Percentiles rank a stretch among this genome's conserved stretches.
Evolutionary conservation across 2,797 vertebrate genomes (phyloP).

Genomic region (Coendou prehensilis): DNA sequence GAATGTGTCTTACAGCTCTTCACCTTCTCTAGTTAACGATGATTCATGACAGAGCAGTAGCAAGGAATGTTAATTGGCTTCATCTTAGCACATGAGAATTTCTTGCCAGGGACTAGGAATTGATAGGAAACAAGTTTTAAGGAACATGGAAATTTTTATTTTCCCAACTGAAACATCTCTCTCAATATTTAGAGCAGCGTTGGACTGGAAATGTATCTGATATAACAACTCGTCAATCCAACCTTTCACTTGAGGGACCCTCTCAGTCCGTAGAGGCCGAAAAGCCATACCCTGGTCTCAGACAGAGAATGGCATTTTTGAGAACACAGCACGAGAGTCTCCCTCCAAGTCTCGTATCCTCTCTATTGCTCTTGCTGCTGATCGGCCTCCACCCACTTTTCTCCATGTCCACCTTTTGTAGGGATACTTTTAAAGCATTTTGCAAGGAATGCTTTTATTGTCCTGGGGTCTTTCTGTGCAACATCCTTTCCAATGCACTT

Average conservation of each 20-base stretch:
- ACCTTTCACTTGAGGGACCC: not conserved
- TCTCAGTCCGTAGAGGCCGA: not conserved
- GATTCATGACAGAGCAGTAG: slow-evolving; percentile 24
- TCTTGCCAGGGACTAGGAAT: slow-evolving; percentile 34
- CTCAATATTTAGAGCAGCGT: not conserved
- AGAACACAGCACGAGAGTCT: not conserved
- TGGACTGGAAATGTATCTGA: not conserved
- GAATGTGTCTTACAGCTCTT: not conserved
- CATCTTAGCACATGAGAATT: not conserved
- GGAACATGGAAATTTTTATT: slow-evolving; percentile 27
- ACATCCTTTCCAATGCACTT: not conserved
- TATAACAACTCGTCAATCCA: not conserved
- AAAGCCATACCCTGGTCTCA: not conserved
- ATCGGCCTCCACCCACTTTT: not conserved
- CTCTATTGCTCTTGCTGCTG: not conserved
- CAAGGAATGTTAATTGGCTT: slow-evolving; percentile 61
- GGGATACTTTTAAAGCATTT: not conserved
- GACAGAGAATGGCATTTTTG: not conserved
- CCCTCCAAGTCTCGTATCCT: not conserved
- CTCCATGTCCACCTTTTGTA: not conserved
- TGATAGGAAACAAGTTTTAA: not conserved
- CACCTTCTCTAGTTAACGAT: not conserved
- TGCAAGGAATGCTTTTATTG: not conserved
- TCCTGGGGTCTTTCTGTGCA: not conserved
- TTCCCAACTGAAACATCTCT: not conserved